Evolutionary conservation across 1,140 invertebrate species (phyloP).

Genomic region (Dendrolimus kikuchii): DNA sequence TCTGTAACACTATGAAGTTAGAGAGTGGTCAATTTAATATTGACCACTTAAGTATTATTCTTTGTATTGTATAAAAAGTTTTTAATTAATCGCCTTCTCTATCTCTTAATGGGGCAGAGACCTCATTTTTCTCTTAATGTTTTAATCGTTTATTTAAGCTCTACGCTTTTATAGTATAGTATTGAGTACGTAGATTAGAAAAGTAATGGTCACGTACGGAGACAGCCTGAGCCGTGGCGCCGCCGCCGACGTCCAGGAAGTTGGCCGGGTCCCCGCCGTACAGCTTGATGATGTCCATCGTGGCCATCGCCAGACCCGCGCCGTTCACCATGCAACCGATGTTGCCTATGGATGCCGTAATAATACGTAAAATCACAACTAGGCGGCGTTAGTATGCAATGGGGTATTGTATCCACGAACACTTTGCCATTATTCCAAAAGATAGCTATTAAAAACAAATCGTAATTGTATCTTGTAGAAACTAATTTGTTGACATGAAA

Average conservation of each 20-base stretch:
- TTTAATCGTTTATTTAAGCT: background rate
- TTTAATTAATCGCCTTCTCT: too few species aligned
- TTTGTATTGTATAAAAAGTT: too few species aligned
- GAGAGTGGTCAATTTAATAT: too few species aligned
- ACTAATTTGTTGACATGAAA: too few species aligned
- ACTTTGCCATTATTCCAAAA: too few species aligned
- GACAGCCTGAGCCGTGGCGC: conserved; percentile 93
- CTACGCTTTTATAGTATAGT: background rate
- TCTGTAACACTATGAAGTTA: too few species aligned
- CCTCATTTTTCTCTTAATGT: background rate
- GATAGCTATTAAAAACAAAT: too few species aligned
- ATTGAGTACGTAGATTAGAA: background rate
- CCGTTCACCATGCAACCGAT: conserved; percentile 93
- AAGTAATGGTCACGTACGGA: conserved; percentile 67
- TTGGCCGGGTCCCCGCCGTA: conserved; percentile 97
- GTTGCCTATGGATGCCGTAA: conserved; percentile 72
- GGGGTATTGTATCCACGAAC: too few species aligned
- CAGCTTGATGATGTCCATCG: conserved; percentile 97
- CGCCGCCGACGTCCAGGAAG: conserved; percentile 97
- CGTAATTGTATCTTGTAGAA: too few species aligned
- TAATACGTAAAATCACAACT: background rate
- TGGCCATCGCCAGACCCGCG: conserved; percentile 97
- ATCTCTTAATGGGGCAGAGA: too few species aligned
- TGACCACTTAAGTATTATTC: too few species aligned
- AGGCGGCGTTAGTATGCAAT: too few species aligned